A percentile compares a stretch with the other conserved stretches of the same genome.
Evolutionary conservation across 2,797 vertebrate genomes (phyloP).

Genomic region (Galagoides demidoff): DNA sequence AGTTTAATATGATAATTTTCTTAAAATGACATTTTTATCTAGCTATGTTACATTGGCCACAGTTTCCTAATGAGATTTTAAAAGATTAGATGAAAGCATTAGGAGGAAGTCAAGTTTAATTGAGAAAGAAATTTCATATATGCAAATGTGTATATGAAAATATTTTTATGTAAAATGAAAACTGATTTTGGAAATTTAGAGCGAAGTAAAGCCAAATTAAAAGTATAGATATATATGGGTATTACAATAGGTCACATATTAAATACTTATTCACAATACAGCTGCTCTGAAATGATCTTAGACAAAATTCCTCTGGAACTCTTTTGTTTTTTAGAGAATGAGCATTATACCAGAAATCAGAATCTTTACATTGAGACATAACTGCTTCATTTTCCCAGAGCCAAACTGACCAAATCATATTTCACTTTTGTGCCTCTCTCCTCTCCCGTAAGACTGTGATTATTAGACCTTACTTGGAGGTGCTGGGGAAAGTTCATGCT

Average conservation of each 20-base stretch:
- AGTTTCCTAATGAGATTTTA: background rate
- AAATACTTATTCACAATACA: background rate
- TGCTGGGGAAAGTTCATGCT: background rate
- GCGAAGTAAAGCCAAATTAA: background rate
- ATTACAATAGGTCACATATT: background rate
- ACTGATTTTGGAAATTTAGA: background rate
- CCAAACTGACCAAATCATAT: background rate
- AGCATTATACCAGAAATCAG: background rate
- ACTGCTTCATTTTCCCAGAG: background rate
- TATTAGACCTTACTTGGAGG: background rate
- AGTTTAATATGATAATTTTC: background rate
- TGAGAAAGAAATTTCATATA: background rate
- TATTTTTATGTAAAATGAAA: slow-evolving; percentile 8
- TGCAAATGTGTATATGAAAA: background rate
- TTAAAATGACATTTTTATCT: background rate
- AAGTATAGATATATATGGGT: background rate
- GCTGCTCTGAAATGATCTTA: background rate
- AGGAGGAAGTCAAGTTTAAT: background rate
- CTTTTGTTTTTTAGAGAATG: background rate
- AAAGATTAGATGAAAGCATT: background rate
- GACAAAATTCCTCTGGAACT: background rate
- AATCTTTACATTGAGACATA: background rate
- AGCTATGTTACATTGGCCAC: background rate
- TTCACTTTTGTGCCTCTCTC: background rate
- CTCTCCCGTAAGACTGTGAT: background rate